Evolutionary conservation across 2,113 vertebrate genomes (phyloP), one percentile per base, ranked within the genome.

Genomic region (Nibea albiflora): DNA sequence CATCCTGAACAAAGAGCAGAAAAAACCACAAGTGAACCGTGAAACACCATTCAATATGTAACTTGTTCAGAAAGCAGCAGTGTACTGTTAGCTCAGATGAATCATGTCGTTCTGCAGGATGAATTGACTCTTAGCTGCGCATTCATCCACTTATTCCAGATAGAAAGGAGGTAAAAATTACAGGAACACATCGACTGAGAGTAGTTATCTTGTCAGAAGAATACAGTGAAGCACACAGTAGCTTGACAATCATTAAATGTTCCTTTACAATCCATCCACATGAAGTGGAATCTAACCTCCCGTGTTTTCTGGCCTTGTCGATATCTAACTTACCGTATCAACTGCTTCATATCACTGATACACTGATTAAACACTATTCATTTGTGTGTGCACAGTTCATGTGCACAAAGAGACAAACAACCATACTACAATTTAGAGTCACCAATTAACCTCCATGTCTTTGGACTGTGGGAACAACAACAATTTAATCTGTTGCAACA

Each of bases 31-130:
- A 68, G 31, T 65, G 57, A 72, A 72, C 67, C 19, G 2, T 52
- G 52, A 82, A 81, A 50, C 44, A 28, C 35, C 5, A 24, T 64
- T 68, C 70, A 80, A 24, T 17, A 54, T 64, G 31, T 74, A 57
- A 68, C 52, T 10, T 26, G 26, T 53, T 31, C 52, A 42, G 26
- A 73, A 39, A 31, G 31, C 19, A 62, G 39, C 17, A 19, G 26
- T 3, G 42, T 31, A 16, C 63, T 16, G 42, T 80, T 71, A 49
- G 9, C 47, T 66, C 15, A 52, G 58, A 61, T 64, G 56, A 64
- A 52, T 67, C 31, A 8, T 0, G 57, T 63, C 49, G 35, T 73
- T 52, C n/a, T 80, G 71, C 54, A 60, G 53, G 47, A 63, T 68
- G 28, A 58, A 76, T 20, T n/a, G 39, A 70, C 71, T 70, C 26